These are phyloP conservation scores for Microdon myrmicae DNA, from an alignment of 2,888 invertebrate genomes.

Conservation along the genomic window DNA sequence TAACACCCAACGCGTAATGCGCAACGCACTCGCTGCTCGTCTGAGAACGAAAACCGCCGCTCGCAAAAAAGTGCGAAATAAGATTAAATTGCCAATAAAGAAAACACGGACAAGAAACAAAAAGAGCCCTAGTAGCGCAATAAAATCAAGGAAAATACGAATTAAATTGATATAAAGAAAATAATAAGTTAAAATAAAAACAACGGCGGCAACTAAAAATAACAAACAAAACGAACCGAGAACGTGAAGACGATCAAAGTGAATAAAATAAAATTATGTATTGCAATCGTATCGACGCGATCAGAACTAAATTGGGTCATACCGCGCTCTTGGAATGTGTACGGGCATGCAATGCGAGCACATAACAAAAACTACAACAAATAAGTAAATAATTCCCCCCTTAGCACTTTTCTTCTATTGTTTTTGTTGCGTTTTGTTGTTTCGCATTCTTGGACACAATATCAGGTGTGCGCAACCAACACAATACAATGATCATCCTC, in stretches of 20 bases:
- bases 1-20: background rate
- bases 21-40: slow-evolving; percentile 1
- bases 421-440: background rate
- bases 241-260: slow-evolving; percentile 11
- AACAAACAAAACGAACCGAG: background rate
- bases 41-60: background rate
- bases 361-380: too few relatives aligned
- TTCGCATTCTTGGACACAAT: slow-evolving; percentile 45
- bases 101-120: slow-evolving; percentile 31
- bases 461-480: slow-evolving; percentile 34
- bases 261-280: slow-evolving; percentile 12
- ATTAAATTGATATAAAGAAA: background rate
- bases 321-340: slow-evolving; percentile 49
- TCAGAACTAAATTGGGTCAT: slow-evolving; percentile 50
- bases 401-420: slow-evolving; percentile 1
- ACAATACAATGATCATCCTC: slow-evolving; percentile 6
- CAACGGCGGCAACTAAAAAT: background rate
- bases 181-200: slow-evolving; percentile 14
- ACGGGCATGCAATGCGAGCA: slow-evolving; percentile 33
- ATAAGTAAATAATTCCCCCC: slow-evolving; percentile 4
- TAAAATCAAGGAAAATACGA: slow-evolving; percentile 12
- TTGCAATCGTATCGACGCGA: slow-evolving; percentile 49
- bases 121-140: slow-evolving; percentile 31
- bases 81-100: slow-evolving; percentile 51
- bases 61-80: slow-evolving; percentile 44